These are phyloP conservation scores for Drosophila kohkoa DNA, from an alignment of 1,140 invertebrate genomes.

Conservation along the genomic window DNA sequence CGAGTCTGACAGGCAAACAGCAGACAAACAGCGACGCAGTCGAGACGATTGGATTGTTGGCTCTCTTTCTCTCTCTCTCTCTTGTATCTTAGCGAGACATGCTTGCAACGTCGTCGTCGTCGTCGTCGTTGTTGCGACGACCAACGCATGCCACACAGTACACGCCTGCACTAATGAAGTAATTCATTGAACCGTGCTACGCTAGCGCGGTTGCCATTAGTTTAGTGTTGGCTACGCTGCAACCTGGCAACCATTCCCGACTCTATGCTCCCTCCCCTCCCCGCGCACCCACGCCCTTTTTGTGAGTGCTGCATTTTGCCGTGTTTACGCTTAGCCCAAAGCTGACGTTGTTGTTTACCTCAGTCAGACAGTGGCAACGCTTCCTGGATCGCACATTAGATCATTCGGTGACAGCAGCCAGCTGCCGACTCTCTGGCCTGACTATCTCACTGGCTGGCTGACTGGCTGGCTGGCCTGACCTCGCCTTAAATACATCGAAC, in stretches of 20 bases:
- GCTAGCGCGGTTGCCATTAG: constrained; percentile 69
- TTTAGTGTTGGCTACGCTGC: constrained; percentile 63
- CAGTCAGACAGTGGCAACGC: constrained; percentile 12
- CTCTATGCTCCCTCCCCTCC: not conserved
- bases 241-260: not conserved
- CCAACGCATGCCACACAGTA: constrained; percentile 70
- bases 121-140: constrained; percentile 35
- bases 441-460: too few species aligned
- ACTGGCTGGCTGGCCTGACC: constrained; percentile 42
- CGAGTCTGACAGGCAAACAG: constrained; percentile 30
- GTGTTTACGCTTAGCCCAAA: not conserved
- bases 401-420: constrained; percentile 54
- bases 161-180: constrained; percentile 82
- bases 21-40: constrained; percentile 20
- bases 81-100: constrained; percentile 67
- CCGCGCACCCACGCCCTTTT: constrained; percentile 38
- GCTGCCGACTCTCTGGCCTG: not conserved
- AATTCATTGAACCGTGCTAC: constrained; percentile 84
- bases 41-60: constrained; percentile 40
- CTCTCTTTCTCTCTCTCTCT: constrained; percentile 12
- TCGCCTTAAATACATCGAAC: constrained; percentile 61
- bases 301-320: too few species aligned
- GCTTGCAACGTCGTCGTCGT: constrained; percentile 22
- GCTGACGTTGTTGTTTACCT: constrained; percentile 42
- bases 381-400: constrained; percentile 76